These are phyloP conservation scores for Pseudorhombus dupliciocellatus DNA, from an alignment of 2,113 vertebrate genomes.

Conservation along the genomic window DNA sequence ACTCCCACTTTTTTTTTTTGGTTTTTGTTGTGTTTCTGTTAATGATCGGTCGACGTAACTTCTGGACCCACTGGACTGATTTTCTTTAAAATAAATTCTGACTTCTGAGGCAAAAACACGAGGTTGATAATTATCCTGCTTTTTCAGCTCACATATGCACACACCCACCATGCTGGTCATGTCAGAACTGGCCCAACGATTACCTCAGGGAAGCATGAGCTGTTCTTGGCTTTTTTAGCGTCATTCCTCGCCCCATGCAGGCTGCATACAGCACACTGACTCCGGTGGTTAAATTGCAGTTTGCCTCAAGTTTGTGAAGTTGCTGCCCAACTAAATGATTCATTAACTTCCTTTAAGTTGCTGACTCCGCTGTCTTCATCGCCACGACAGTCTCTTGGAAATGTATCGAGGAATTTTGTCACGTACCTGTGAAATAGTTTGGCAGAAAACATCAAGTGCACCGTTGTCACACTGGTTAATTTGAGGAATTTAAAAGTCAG, in stretches of 20 bases:
- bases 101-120: constrained; percentile 4
- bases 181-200: constrained; percentile 36
- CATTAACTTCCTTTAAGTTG: neutral
- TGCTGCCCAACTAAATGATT: constrained; percentile 8
- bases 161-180: constrained; percentile 13
- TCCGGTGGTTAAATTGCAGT: constrained; percentile 12
- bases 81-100: constrained; percentile 6
- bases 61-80: neutral
- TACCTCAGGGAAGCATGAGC: constrained; percentile 3
- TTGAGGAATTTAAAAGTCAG: neutral
- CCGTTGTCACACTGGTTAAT: neutral
- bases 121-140: constrained; percentile 20
- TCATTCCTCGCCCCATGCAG: neutral
- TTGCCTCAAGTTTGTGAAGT: neutral
- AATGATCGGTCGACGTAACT: neutral
- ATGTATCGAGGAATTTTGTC: constrained; percentile 7
- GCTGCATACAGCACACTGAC: constrained; percentile 3
- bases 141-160: constrained; percentile 18
- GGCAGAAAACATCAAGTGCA: neutral
- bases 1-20: neutral
- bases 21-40: neutral
- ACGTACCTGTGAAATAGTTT: constrained; percentile 6
- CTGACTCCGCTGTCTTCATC: constrained; percentile 4
- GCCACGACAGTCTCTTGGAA: constrained; percentile 34
- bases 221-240: constrained; percentile 7